These are phyloP conservation scores for Masnerella sp. DNA, from an alignment of 2,888 invertebrate genomes.

Conservation along the genomic window DNA sequence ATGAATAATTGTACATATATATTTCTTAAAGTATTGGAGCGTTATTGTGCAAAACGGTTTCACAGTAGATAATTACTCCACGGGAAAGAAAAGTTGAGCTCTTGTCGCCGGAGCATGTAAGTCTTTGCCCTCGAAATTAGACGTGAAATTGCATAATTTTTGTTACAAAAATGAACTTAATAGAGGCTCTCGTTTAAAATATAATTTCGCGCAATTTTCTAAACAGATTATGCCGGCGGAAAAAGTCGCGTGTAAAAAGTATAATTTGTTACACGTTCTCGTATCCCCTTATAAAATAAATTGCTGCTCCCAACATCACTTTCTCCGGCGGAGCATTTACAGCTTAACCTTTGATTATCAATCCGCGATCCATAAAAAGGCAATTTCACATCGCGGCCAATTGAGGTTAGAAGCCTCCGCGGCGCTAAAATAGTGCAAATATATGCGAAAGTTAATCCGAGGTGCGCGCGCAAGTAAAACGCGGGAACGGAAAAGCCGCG, in stretches of 20 bases:
- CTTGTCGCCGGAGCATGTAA: background rate
- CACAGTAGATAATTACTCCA: too few relatives aligned
- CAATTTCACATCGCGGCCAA: constrained; percentile 24
- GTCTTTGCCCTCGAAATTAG: constrained; percentile 3
- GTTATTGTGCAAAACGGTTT: too few relatives aligned
- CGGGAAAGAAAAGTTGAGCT: too few relatives aligned
- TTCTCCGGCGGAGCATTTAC: constrained; percentile 27
- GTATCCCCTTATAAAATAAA: constrained; percentile 33
- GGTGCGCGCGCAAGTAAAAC: constrained; percentile 26
- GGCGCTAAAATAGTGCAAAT: constrained; percentile 39
- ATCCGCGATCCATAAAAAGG: constrained; percentile 22
- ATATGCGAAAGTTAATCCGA: constrained; percentile 28
- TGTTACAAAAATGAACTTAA: constrained; percentile 3
- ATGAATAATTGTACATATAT: too few relatives aligned
- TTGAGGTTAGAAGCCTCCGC: constrained; percentile 14
- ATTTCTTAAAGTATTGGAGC: too few relatives aligned
- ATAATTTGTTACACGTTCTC: constrained; percentile 24
- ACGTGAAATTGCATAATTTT: constrained; percentile 13
- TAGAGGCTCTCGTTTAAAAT: constrained; percentile 13
- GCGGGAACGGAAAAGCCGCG: constrained; percentile 24
- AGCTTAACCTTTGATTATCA: constrained; percentile 36
- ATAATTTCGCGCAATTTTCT: constrained; percentile 15
- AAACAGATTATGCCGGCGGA: constrained; percentile 11
- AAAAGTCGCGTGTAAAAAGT: constrained; percentile 18
- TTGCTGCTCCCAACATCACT: constrained; percentile 32